Evolutionary conservation across 2,888 invertebrate genomes (phyloP).

Genomic region (Macroteleia sp.): DNA sequence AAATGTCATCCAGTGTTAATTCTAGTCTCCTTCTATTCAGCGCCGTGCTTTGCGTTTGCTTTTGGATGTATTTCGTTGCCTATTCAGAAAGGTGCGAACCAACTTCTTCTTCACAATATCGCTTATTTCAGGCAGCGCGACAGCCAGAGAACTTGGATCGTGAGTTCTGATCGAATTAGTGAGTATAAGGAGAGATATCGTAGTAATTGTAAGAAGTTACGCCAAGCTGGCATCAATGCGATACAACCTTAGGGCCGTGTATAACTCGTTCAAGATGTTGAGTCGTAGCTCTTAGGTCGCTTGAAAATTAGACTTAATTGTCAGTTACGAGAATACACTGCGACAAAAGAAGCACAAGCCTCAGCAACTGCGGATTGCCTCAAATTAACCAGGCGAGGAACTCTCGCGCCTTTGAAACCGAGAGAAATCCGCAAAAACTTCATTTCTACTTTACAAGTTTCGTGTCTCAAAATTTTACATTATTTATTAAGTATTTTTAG

Average conservation of each 20-base stretch:
- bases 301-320: conserved; percentile 71
- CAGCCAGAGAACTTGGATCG: conserved; percentile 63
- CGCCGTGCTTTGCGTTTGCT: conserved; percentile 3
- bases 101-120: no score
- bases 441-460: no score
- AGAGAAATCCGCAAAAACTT: no score
- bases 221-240: conserved; percentile 15
- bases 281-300: conserved; percentile 31
- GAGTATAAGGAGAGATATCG: conserved; percentile 71
- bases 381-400: conserved; percentile 17
- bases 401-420: background rate
- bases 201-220: conserved; percentile 78
- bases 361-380: conserved; percentile 5
- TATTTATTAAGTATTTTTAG: no score
- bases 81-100: conserved; percentile 46
- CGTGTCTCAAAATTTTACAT: no score
- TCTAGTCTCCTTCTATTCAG: background rate
- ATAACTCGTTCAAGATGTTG: conserved; percentile 54
- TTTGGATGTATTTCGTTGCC: conserved; percentile 17
- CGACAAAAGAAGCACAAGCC: conserved; percentile 36
- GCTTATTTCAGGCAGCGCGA: no score
- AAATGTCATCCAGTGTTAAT: conserved; percentile 8
- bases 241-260: conserved; percentile 44
- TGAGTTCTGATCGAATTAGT: conserved; percentile 71
- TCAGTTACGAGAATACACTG: conserved; percentile 67